Base-by-base conservation (phyloP, 2,888 invertebrate genomes). In the Spodoptera picta region DNA sequence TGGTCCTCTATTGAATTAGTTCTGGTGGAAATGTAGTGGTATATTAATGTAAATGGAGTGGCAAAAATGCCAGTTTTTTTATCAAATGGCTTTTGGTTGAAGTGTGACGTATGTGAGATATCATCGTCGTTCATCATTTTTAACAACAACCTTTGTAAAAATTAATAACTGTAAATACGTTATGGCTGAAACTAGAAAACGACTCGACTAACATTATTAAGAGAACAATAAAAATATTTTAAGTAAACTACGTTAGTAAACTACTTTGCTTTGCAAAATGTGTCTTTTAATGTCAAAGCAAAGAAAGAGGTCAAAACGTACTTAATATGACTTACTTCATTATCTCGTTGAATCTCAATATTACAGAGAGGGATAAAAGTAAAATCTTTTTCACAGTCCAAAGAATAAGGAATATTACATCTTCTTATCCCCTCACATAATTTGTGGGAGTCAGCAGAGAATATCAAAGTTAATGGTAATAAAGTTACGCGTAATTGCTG, bases 1-100 rank as follows among this genome's bases (percentile, higher is more conserved):
- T 73, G 77, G 75, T 58, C 42, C 56, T 75, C 75, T 66, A 82
- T 79, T 76, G 69, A 71, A 81, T 82, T 77, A 79, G 65, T 65
- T 55, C 60, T 67, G 60, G 54, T 60, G 51, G 47, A 70, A 69
- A 63, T 69, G 65, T 55, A 58, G 2, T 36, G 36, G 59, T 49
- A 47, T 44, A 36, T 63, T 54, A 61, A 49, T 47, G 42, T 65
- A 59, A 67, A 55, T 65, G 23, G 73, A 63, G 60, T 12, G 48
- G 23, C n/a, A 36, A 47, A 69, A 60, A 42, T 31, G n/a, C 1
- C 4, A 27, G n/a, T 42, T 24, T 47, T 69, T 59, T 54, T 65
- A 61, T 45, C 24, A 57, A 43, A 36, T 9, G 36, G 9, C 7
- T 36, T 36, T 36, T 36, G 9, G 7, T 31, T 1, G 7, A 36